Percentiles rank a stretch among this genome's conserved stretches.
Conservation (phyloP, 2,113 vertebrate genomes). For the Vicugna pacos region DNA sequence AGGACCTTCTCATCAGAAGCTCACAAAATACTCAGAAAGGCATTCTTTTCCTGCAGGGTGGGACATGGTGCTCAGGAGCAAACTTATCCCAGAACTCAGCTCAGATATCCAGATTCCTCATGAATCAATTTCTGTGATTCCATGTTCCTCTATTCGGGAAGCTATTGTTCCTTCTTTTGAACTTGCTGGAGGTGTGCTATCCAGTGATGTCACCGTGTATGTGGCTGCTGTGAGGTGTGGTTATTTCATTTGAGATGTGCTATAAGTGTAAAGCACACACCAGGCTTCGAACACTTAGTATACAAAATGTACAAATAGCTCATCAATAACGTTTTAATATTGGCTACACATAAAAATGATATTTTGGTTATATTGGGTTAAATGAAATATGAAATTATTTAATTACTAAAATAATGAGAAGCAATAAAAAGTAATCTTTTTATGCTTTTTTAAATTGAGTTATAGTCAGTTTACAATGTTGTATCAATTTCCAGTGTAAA, state of each 20-base stretch:
- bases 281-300: not conserved
- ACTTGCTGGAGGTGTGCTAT: not conserved
- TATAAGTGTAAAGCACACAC: not conserved
- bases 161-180: not conserved
- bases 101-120: not conserved
- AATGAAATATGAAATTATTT: not conserved
- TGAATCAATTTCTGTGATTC: not conserved
- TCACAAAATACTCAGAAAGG: not conserved
- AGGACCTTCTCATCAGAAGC: not conserved
- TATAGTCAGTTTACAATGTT: too few species aligned
- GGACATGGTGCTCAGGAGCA: not conserved
- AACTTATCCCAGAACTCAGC: not conserved
- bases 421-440: not conserved
- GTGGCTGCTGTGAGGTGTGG: not conserved
- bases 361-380: not conserved
- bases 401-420: not conserved
- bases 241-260: not conserved
- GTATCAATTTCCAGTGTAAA: too few species aligned
- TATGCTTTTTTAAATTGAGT: too few species aligned
- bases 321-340: not conserved
- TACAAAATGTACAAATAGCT: not conserved
- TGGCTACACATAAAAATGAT: not conserved
- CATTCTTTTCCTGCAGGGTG: not conserved
- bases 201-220: not conserved
- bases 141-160: not conserved